Percentiles rank a stretch among this genome's conserved stretches.
These are phyloP conservation scores for Conomelus anceps DNA, from an alignment of 2,888 invertebrate species.

Conservation along the genomic window DNA sequence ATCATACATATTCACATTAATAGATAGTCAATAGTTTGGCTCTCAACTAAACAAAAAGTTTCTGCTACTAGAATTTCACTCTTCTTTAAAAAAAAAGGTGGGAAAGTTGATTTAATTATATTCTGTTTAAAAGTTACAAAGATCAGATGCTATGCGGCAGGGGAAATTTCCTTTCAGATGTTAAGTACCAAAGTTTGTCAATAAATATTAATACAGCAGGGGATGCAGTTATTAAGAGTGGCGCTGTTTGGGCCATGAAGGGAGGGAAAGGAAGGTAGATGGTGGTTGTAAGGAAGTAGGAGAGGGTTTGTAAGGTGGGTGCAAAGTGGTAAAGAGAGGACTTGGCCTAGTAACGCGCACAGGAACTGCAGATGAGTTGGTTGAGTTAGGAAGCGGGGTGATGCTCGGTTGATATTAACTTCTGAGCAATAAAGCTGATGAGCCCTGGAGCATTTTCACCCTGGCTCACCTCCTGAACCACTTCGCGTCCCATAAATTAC, in stretches of 20 bases:
- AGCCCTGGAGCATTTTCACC: background rate
- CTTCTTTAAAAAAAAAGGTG: background rate
- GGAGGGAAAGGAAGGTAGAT: background rate
- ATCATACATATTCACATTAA: too few relatives aligned
- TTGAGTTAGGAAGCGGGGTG: background rate
- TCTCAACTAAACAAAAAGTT: background rate
- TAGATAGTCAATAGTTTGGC: too few relatives aligned
- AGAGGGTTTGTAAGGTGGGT: background rate
- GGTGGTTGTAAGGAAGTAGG: background rate
- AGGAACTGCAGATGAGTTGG: background rate
- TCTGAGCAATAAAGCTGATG: slow-evolving; percentile 12
- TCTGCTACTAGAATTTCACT: background rate
- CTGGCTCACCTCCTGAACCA: slow-evolving; percentile 1
- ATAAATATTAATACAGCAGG: slow-evolving; percentile 11
- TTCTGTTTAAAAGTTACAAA: background rate
- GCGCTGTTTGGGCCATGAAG: background rate
- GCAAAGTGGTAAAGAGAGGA: background rate
- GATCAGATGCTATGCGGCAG: background rate
- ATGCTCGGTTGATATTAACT: slow-evolving; percentile 3
- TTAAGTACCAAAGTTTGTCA: background rate
- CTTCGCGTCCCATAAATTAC: slow-evolving; percentile 1
- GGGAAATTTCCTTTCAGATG: slow-evolving; percentile 3
- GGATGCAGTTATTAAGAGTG: background rate
- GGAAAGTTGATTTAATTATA: background rate
- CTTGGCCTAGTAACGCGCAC: background rate